These are phyloP conservation scores for Lutra lutra DNA, from an alignment of 2,797 vertebrate species.

Conservation along the genomic window DNA sequence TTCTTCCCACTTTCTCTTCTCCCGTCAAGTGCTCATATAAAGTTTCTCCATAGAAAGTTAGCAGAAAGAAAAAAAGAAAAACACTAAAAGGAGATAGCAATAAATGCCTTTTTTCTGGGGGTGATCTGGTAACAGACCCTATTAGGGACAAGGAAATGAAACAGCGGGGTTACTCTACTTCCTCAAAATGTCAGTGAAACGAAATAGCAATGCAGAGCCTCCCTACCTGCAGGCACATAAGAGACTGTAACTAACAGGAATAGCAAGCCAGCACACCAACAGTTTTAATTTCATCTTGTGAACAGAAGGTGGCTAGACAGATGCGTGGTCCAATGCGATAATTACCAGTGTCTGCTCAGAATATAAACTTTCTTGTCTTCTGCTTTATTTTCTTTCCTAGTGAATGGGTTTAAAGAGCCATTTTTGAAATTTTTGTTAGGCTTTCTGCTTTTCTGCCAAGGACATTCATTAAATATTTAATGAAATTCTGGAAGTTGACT, in stretches of 20 bases:
- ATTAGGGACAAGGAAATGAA: conserved; percentile 44
- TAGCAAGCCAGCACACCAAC: conserved; percentile 81
- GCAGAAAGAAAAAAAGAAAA: conserved; percentile 34
- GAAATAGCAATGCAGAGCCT: conserved; percentile 44
- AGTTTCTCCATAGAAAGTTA: conserved; percentile 43
- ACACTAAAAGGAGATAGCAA: conserved; percentile 45
- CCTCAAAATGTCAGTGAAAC: conserved; percentile 62
- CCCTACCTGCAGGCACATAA: conserved; percentile 60
- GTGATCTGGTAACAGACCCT: conserved; percentile 30
- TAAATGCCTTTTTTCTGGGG: not conserved
- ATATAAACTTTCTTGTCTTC: conserved; percentile 83
- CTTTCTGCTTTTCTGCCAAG: conserved; percentile 81
- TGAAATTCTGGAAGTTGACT: conserved; percentile 80
- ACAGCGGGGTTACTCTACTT: conserved; percentile 45
- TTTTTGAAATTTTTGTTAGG: conserved; percentile 79
- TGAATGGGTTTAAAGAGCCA: conserved; percentile 81
- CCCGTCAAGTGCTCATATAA: not conserved
- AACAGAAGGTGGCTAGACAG: conserved; percentile 86
- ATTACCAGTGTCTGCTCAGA: conserved; percentile 83
- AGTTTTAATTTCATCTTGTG: conserved; percentile 85
- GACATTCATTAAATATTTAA: conserved; percentile 86
- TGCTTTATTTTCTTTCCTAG: conserved; percentile 74
- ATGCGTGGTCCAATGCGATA: conserved; percentile 84
- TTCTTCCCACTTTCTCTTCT: not conserved
- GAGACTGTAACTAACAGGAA: conserved; percentile 75